Evolutionary conservation across 2,797 vertebrate genomes (phyloP), one percentile per base, ranked within the genome.

Genomic region (Hydrocynus forskahlii): DNA sequence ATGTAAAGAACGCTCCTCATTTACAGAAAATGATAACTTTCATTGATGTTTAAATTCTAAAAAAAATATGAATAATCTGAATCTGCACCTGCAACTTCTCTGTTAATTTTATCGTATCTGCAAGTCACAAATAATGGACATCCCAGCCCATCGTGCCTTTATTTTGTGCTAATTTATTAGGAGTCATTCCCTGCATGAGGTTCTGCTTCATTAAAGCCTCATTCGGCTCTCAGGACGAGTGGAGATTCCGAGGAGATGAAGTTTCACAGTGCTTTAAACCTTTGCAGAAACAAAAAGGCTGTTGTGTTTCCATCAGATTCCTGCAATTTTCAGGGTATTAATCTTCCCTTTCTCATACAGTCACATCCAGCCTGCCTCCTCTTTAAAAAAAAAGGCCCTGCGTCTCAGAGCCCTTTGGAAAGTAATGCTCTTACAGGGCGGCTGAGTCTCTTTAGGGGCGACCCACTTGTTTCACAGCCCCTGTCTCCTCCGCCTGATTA

Each of bases 401-500:
- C 92, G 91, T 94, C 69, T 87, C 92, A 88, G 89, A 91, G 87
- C 66, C 88, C 90, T 91, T 94, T 89, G 85, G 94, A 90, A 91
- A 67, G 88, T 95, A 95, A 94, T 94, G 92, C 94, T 95, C 92
- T 96, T 96, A 94, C 91, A 92, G 94, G 92, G 93, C 95, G 94
- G 94, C 95, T 97, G 87, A 93, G 94, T 92, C 94, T 94, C 64
- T 89, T 94, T 88, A 88, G 92, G 88, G 82, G 84, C 94, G 94
- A 94, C 92, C 96, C 92, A 94, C 89, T 92, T 94, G 85, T 90
- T 95, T 95, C 94, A 94, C 88, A 89, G 95, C 92, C 92, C 96
- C 94, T 96, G 95, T 97, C 95, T 96, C 93, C 54, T 94, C 91
- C 86, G 87, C 93, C 96, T 98, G 97, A 98, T 98, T 98, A 98